Percentiles rank a stretch among this genome's conserved stretches.
These are phyloP conservation scores for Xestia xanthographa DNA, from an alignment of 2,888 invertebrate genomes.

Conservation along the genomic window DNA sequence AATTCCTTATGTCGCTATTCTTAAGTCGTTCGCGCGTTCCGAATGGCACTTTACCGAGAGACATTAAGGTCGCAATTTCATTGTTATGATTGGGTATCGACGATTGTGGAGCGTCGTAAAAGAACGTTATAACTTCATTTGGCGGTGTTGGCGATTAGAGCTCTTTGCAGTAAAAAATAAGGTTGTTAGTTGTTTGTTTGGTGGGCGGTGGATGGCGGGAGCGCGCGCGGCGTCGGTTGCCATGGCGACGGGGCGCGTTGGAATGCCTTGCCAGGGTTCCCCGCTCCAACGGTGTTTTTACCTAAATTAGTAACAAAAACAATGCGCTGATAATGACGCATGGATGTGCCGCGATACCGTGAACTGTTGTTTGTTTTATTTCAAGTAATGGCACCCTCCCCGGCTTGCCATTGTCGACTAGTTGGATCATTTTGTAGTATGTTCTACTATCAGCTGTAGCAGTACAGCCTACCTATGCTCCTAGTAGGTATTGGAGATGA, in stretches of 20 bases:
- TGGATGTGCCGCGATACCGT: conserved; percentile 67
- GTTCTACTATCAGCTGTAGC: conserved; percentile 24
- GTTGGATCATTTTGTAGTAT: conserved; percentile 33
- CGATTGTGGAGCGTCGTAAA: conserved; percentile 85
- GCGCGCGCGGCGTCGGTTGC: conserved; percentile 84
- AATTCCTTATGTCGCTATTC: conserved; percentile 90
- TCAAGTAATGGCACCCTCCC: conserved; percentile 58
- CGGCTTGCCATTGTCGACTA: conserved; percentile 46
- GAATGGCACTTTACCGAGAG: conserved; percentile 86
- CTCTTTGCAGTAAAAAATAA: conserved; percentile 78
- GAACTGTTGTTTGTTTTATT: conserved; percentile 65
- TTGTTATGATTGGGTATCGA: conserved; percentile 86
- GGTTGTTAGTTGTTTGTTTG: conserved; percentile 82
- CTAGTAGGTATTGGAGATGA: conserved; percentile 6
- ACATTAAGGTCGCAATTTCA: conserved; percentile 89
- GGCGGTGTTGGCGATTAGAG: conserved; percentile 79
- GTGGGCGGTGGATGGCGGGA: conserved; percentile 76
- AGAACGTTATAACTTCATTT: conserved; percentile 89
- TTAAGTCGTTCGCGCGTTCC: conserved; percentile 86
- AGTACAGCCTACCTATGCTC: not conserved
- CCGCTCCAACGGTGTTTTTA: conserved; percentile 82
- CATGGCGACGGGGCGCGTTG: conserved; percentile 90
- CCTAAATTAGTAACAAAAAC: conserved; percentile 83
- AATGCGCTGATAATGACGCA: conserved; percentile 75
- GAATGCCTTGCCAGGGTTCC: conserved; percentile 85